A percentile compares a stretch with the other conserved stretches of the same genome.
phyloP scores from a whole-genome alignment of 23 tunicate species.

The Phallusia fumigata region DNA sequence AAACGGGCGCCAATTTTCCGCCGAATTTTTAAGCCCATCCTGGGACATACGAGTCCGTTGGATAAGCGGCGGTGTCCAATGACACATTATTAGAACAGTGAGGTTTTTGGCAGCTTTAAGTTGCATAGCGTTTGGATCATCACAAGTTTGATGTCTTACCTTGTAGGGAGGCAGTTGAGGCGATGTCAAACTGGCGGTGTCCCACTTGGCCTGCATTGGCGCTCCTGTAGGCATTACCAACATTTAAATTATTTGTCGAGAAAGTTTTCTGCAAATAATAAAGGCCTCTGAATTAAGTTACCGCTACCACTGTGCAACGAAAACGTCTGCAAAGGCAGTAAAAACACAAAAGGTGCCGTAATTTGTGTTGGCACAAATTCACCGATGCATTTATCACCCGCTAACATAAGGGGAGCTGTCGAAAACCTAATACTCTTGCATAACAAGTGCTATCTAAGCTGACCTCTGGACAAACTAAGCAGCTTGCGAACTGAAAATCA shows the following conservation, averaged over 20 bases:
- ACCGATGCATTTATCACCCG: too few relatives aligned
- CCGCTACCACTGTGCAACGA: too few relatives aligned
- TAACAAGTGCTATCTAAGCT: background rate
- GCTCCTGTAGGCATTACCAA: conserved; percentile 61
- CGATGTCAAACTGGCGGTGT: conserved; percentile 52
- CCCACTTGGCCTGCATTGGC: conserved; percentile 86
- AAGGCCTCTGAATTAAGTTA: background rate
- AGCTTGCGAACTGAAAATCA: too few relatives aligned
- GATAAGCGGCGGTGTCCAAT: background rate
- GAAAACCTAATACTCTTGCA: background rate
- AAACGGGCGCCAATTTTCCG: conserved; percentile 3
- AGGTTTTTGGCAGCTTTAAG: too few relatives aligned
- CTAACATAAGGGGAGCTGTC: background rate
- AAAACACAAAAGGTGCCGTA: too few relatives aligned
- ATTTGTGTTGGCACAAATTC: too few relatives aligned
- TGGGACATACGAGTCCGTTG: background rate
- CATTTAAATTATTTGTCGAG: conserved; percentile 23
- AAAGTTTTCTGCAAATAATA: background rate
- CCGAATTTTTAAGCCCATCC: conserved; percentile 2
- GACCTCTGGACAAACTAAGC: background rate
- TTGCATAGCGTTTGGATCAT: too few relatives aligned
- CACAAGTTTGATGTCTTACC: conserved; percentile 29
- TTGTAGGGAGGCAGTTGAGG: conserved; percentile 72
- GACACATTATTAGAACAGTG: too few relatives aligned
- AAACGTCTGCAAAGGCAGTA: too few relatives aligned